Evolutionary conservation across 2,888 invertebrate species (phyloP), one percentile per base, ranked within the genome.

Genomic region (Agrotis puta): DNA sequence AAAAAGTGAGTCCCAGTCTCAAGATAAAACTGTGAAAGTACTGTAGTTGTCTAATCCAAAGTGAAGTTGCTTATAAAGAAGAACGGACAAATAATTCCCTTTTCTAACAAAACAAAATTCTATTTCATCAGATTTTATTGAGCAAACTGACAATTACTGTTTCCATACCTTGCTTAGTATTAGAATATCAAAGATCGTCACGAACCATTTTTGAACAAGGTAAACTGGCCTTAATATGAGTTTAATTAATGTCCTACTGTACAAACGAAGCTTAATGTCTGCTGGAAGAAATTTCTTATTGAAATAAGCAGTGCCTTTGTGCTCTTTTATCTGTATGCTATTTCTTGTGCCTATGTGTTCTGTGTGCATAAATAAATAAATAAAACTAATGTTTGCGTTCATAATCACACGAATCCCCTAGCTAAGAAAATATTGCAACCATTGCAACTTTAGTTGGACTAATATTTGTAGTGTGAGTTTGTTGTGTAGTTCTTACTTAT

Each of bases 381-480:
- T n/a, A n/a, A n/a, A 58, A 75, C 48, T 47, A 18, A 13, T 59
- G 27, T 18, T 72, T 33, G 61, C n/a, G 48, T 71, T 61, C 22
- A 58, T 78, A 78, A 64, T 33, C 22, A 61, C 7, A 56, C 48
- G 58, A 76, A 33, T 53, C 51, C 14, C 22, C 2, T 20, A 51
- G 54, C 62, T 74, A 48, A 24, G 48, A 64, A 74, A 82, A 79
- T 62, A 75, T 68, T 53, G 50, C 65, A 54, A 65, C 22, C 45
- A 51, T 71, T 70, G 64, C 47, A 73, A 57, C 43, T 70, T 70
- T 27, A 54, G 56, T 59, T 62, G 14, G 48, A 27, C 68, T 50
- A 82, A 73, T 82, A 82, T 79, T 79, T 75, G 70, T n/a, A 45
- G 27, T 50, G 53, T 20, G 70, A 73, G 64, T 77, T 81, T 56